phyloP scores from a whole-genome alignment of 2,797 vertebrate genomes.

The Amniataba percoides region DNA sequence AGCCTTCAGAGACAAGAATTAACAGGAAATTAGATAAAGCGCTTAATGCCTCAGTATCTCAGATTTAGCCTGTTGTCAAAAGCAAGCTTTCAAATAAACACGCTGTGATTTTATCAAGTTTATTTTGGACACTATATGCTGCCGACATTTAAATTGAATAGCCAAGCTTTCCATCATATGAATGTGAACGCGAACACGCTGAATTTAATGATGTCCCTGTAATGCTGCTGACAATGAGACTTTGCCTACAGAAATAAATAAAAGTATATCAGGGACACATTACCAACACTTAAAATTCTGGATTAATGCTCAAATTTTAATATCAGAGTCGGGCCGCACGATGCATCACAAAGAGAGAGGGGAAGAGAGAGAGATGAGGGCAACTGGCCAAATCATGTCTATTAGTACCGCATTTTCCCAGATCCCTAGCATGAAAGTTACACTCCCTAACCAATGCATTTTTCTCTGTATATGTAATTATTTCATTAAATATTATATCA shows the following conservation, averaged over 20 bases:
- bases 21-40: conserved; percentile 16
- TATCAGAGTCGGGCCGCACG: conserved; percentile 47
- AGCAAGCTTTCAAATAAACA: conserved; percentile 24
- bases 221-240: conserved; percentile 67
- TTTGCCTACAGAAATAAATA: conserved; percentile 62
- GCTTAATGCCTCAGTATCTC: conserved; percentile 5
- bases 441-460: conserved; percentile 67
- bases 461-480: conserved; percentile 82
- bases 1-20: conserved; percentile 3
- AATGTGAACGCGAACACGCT: conserved; percentile 48
- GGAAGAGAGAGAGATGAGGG: conserved; percentile 41
- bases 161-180: conserved; percentile 31
- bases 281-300: conserved; percentile 58
- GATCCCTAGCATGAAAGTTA: conserved; percentile 70
- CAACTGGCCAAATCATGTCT: conserved; percentile 68
- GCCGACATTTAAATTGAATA: conserved; percentile 46
- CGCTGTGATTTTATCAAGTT: conserved; percentile 29
- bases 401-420: conserved; percentile 70
- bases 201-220: conserved; percentile 51
- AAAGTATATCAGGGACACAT: conserved; percentile 55
- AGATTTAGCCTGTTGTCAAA: conserved; percentile 19
- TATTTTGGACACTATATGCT: conserved; percentile 17
- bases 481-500: conserved; percentile 86
- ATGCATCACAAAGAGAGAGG: conserved; percentile 35
- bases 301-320: conserved; percentile 63